A percentile compares a stretch with the other conserved stretches of the same genome.
These are phyloP conservation scores for Prunella strophiata DNA, from an alignment of 2,797 vertebrate genomes.

Conservation along the genomic window DNA sequence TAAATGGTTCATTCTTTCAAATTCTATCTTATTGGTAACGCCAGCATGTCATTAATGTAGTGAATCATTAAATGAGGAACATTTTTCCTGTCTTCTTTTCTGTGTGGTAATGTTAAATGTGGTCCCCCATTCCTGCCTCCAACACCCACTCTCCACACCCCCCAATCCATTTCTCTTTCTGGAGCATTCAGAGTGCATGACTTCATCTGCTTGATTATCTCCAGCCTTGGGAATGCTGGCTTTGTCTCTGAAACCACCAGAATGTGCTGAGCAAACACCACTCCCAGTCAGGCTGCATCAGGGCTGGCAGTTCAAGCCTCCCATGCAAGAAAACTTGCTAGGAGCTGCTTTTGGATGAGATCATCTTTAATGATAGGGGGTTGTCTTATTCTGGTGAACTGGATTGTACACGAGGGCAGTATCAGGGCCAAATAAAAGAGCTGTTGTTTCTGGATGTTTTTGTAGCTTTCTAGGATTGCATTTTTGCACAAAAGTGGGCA, in stretches of 20 bases:
- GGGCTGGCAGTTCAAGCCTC: not conserved
- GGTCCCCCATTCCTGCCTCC: not conserved
- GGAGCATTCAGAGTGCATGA: not conserved
- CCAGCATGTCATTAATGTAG: not conserved
- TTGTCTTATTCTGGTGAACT: conserved; percentile 21
- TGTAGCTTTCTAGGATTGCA: not conserved
- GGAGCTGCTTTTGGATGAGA: not conserved
- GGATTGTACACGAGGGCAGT: not conserved
- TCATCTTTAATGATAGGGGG: not conserved
- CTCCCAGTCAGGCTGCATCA: not conserved
- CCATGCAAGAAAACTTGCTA: not conserved
- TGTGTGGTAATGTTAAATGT: not conserved
- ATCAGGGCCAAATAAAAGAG: conserved; percentile 23
- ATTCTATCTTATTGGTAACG: not conserved
- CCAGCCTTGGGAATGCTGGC: conserved; percentile 23
- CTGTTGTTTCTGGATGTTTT: conserved; percentile 3
- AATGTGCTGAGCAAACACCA: conserved; percentile 31
- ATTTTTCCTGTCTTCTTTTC: not conserved
- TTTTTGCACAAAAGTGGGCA: not conserved
- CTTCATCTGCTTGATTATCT: conserved; percentile 55
- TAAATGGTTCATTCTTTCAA: not conserved
- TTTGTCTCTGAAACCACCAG: conserved; percentile 16
- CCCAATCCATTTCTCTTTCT: not conserved
- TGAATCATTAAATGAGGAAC: not conserved
- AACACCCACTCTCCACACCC: not conserved